These are phyloP conservation scores for Acholoe squamosa DNA, from an alignment of 2,888 invertebrate species.

Conservation along the genomic window DNA sequence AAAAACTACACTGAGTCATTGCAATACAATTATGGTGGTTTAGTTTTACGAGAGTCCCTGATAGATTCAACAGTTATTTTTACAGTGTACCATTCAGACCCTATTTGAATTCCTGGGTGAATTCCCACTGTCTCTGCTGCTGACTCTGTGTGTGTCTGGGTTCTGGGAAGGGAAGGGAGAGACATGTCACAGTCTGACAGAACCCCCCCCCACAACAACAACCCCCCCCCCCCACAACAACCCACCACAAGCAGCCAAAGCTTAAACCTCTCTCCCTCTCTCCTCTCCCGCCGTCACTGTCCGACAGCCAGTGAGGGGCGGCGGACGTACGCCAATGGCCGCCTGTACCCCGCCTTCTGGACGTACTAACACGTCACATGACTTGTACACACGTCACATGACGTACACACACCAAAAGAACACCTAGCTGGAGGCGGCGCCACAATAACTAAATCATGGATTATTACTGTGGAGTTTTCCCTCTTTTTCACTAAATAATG, in stretches of 20 bases:
- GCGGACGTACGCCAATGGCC: background rate
- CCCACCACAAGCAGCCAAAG: background rate
- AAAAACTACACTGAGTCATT: too few species aligned
- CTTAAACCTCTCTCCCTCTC: too few species aligned
- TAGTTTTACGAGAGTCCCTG: too few species aligned
- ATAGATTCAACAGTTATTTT: too few species aligned
- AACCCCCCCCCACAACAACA: background rate
- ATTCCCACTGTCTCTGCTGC: too few species aligned
- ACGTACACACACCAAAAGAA: background rate
- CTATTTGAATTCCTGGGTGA: too few species aligned
- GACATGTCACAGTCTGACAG: background rate
- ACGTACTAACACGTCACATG: background rate
- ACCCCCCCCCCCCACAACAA: background rate
- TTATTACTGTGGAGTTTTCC: too few species aligned
- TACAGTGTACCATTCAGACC: too few species aligned
- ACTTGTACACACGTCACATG: background rate
- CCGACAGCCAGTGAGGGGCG: slow-evolving; percentile 5
- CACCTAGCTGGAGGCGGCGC: too few species aligned
- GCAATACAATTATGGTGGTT: too few species aligned
- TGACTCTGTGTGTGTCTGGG: background rate
- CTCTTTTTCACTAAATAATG: too few species aligned
- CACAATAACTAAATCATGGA: too few species aligned
- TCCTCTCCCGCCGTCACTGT: background rate
- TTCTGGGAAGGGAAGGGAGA: background rate
- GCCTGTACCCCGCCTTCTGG: background rate